Base-by-base conservation (phyloP, 2,888 invertebrate genomes). In the Syritta pipiens region DNA sequence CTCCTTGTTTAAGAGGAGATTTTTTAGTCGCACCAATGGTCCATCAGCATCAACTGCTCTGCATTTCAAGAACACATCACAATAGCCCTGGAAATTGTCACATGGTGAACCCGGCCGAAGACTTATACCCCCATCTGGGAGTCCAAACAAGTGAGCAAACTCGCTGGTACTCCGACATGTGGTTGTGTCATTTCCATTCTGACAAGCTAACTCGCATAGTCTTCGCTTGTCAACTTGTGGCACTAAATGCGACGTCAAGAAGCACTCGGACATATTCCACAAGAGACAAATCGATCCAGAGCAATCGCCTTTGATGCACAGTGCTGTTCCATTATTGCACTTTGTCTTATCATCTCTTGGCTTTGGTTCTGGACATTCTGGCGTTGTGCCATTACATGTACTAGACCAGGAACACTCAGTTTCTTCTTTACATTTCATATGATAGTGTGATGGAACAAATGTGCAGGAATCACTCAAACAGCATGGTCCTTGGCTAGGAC, bases 81-180 rank as follows among this genome's bases (percentile, higher is more conserved):
- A 99, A 90, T 99, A 99, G 57, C 99, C 99, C 93, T 96, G 96
- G 91, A 97, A 99, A 90, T 99, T 98, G 89, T 99, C 98, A 89
- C 99, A 99, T 0, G 99, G 99, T 49, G 98, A 97, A 17, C 99
- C 98, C 4, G 98, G 98, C 53, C 97, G 91, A 81, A 98, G 89
- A 83, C 95, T 96, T 82, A 96, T 96, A 10, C 96, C 96, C 9
- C 94, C 95, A 0, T 89, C 89, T 0, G 95, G 95, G 84, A 96
- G 88, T 20, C 93, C 94, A 19, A 94, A 93, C 19, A 90, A 86
- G 6, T 91, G 89, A 0, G 95, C 94, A 89, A 97, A 96, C 88
- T 96, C 96, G 48, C 95, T 96, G 2, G 97, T 97, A 86, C 96
- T 96, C 77, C 93, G 91, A 86, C 97, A 97, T 3, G 94, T 92